Evolutionary conservation across 2,113 vertebrate species (phyloP).

Genomic region (Dissostichus mawsoni): DNA sequence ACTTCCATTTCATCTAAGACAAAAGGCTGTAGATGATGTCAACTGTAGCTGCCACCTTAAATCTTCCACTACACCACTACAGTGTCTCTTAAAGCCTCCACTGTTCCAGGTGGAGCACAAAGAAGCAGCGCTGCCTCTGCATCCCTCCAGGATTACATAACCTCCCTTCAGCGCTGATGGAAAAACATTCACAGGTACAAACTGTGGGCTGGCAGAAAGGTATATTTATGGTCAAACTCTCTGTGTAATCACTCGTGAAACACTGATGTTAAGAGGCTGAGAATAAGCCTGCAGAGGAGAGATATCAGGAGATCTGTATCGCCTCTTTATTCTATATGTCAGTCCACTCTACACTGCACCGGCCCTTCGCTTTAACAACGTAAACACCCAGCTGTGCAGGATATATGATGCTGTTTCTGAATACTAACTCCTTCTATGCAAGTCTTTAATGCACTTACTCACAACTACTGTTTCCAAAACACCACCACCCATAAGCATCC

Average conservation of each 20-base stretch:
- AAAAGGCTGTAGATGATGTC: neutral
- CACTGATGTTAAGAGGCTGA: neutral
- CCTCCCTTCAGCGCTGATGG: slow-evolving; percentile 15
- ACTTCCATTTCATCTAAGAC: neutral
- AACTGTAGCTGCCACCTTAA: slow-evolving; percentile 43
- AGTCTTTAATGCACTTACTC: neutral
- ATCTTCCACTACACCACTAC: slow-evolving; percentile 18
- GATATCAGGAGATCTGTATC: no score
- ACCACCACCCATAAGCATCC: neutral
- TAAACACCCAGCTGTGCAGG: no score
- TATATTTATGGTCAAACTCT: slow-evolving; percentile 6
- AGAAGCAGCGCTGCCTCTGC: slow-evolving; percentile 58
- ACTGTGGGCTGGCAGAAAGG: neutral
- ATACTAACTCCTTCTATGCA: neutral
- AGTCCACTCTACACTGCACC: no score
- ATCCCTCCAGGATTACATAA: slow-evolving; percentile 67
- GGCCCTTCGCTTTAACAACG: no score
- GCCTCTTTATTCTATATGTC: no score
- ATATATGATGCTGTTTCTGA: no score
- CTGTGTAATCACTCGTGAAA: neutral
- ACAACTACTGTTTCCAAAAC: neutral
- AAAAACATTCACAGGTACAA: slow-evolving; percentile 23
- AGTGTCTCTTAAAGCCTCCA: neutral
- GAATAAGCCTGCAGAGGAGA: no score
- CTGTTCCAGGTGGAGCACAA: slow-evolving; percentile 59